Conservation (phyloP, 1,140 invertebrate species). For the Battus philenor region DNA sequence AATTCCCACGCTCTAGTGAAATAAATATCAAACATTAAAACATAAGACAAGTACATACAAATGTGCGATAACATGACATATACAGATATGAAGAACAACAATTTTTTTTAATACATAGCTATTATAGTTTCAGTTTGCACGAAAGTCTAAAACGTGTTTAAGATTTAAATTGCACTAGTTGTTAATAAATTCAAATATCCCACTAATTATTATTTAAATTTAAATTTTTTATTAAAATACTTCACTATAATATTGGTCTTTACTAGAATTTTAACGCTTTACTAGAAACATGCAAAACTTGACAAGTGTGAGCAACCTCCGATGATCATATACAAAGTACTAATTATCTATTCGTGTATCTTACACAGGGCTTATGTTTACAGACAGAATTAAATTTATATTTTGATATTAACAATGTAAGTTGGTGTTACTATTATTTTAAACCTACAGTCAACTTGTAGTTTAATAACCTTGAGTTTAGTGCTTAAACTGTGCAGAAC, state of each 20-base stretch:
- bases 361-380: constrained; percentile 10
- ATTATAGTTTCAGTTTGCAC: background rate
- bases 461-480: no score
- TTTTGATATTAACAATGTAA: constrained; percentile 1
- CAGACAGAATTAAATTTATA: constrained; percentile 8
- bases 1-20: no score
- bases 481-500: no score
- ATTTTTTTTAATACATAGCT: no score
- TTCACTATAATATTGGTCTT: constrained; percentile 65
- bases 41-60: no score
- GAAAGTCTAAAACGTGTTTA: constrained; percentile 24
- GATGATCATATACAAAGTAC: constrained; percentile 28
- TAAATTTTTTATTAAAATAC: constrained; percentile 52
- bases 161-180: constrained; percentile 35
- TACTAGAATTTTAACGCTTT: constrained; percentile 46
- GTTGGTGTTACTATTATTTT: constrained; percentile 7
- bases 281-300: constrained; percentile 52
- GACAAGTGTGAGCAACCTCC: constrained; percentile 59
- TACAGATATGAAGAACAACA: no score
- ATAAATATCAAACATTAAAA: no score
- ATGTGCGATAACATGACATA: no score
- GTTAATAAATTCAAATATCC: constrained; percentile 48
- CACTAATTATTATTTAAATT: constrained; percentile 45
- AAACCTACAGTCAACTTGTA: constrained; percentile 9
- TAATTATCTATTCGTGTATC: constrained; percentile 18